Evolutionary conservation across 1,140 invertebrate species (phyloP), one percentile per base, ranked within the genome.

Genomic region (Listronotus bonariensis): DNA sequence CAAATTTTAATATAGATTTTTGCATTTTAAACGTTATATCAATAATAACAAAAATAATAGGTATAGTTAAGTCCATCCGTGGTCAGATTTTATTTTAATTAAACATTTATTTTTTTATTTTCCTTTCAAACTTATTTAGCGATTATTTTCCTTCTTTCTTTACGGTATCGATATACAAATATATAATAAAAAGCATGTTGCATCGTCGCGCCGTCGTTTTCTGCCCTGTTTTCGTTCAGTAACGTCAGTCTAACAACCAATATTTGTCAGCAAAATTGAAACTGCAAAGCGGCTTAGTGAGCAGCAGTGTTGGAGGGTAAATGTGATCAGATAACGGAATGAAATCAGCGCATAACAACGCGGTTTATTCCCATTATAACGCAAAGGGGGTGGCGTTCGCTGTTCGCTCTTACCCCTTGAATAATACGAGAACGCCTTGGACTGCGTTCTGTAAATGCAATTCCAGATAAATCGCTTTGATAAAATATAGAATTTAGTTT

Each of bases 261-360:
- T 66, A 66, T 66, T 66, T 66, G 64, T 66, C 61, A 62, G 59
- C 71, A 67, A 71, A 74, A 74, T 70, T 72, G 70, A 72, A 70
- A 70, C 70, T 63, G 72, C 69, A 72, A 71, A 72, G 67, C 72
- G 59, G 70, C 69, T 71, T 69, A 67, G 26, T 58, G 65, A 56
- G 42, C 40, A 68, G 55, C 61, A 67, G 64, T 68, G 67, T 60
- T 60, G 57, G 67, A 68, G 70, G 71, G 67, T 69, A 69, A 72
- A 54, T 67, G 61, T 64, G 69, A 77, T 77, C 76, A 73, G 76
- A 77, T 77, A 77, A 70, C 62, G 65, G 69, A 65, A 73, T 76
- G 73, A 77, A 77, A 77, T 76, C 76, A 73, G 74, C 74, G 76
- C 76, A 76, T 76, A 77, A 77, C 76, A 76, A 77, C 76, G 76